Conservation (phyloP, 2,113 vertebrate species). For the Sisor rabdophorus region DNA sequence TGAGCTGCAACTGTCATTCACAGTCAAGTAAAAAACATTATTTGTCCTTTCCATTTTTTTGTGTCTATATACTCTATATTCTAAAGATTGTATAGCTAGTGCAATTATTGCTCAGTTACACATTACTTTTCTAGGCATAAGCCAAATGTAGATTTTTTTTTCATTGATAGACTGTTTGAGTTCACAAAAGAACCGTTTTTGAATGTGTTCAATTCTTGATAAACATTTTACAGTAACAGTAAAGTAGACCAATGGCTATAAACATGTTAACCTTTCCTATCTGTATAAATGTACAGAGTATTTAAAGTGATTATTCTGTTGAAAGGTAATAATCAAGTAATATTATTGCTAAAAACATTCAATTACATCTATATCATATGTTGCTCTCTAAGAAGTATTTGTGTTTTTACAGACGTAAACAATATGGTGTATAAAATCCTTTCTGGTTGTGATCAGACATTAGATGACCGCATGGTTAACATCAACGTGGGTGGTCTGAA, state of each 20-base stretch:
- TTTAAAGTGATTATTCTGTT: not conserved
- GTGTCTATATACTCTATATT: too few relatives aligned
- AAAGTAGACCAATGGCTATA: not conserved
- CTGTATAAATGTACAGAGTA: not conserved
- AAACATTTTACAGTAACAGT: not conserved
- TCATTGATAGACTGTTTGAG: not conserved
- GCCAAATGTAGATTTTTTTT: not conserved
- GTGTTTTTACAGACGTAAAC: slow-evolving; percentile 30
- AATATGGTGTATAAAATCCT: slow-evolving; percentile 81
- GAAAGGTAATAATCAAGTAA: not conserved
- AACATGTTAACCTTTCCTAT: not conserved
- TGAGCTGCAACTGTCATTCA: too few relatives aligned
- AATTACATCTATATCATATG: not conserved
- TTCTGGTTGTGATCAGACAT: slow-evolving; percentile 68
- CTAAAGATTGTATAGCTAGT: too few relatives aligned
- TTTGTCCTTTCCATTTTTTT: too few relatives aligned
- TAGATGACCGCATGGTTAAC: slow-evolving; percentile 79
- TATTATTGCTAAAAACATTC: not conserved
- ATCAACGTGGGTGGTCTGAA: slow-evolving; percentile 92
- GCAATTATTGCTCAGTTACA: too few relatives aligned
- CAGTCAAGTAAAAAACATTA: not conserved
- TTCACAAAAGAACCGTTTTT: not conserved
- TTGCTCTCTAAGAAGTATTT: not conserved
- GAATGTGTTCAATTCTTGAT: not conserved
- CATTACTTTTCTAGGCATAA: not conserved